A percentile compares a stretch with the other conserved stretches of the same genome.
phyloP scores from a whole-genome alignment of 2,113 vertebrate species.

The Illadopsis cleaveri region DNA sequence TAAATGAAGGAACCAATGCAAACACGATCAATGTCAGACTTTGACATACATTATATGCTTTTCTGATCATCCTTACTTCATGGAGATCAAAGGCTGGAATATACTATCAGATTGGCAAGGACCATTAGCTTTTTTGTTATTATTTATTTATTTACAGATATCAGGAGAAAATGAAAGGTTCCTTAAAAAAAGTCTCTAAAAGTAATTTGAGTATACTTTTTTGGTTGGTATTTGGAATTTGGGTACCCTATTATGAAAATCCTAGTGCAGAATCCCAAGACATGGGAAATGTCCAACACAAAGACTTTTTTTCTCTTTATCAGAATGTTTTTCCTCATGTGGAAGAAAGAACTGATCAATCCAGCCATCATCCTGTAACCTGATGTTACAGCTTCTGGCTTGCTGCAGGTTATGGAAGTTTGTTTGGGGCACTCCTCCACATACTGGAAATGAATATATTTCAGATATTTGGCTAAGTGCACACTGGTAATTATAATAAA shows the following conservation, averaged over 20 bases:
- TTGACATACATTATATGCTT: neutral
- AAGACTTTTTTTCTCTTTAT: neutral
- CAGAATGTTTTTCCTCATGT: neutral
- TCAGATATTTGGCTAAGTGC: neutral
- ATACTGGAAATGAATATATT: neutral
- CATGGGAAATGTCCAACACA: neutral
- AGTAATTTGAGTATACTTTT: neutral
- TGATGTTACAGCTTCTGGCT: neutral
- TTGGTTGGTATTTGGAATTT: neutral
- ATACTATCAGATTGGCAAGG: neutral
- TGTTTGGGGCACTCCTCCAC: neutral
- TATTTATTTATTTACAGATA: neutral
- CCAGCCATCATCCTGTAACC: neutral
- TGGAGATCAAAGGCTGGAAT: constrained; percentile 29
- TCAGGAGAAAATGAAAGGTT: neutral
- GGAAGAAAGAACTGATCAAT: neutral
- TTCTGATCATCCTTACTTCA: constrained; percentile 7
- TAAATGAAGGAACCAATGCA: constrained; percentile 17
- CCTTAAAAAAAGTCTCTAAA: neutral
- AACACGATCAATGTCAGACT: constrained; percentile 20
- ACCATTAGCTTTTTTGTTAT: neutral
- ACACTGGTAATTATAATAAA: neutral
- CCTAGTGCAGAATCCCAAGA: neutral
- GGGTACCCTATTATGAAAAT: neutral
- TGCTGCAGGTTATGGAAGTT: neutral